phyloP scores from a whole-genome alignment of 2,113 vertebrate species.

The Merops nubicus region DNA sequence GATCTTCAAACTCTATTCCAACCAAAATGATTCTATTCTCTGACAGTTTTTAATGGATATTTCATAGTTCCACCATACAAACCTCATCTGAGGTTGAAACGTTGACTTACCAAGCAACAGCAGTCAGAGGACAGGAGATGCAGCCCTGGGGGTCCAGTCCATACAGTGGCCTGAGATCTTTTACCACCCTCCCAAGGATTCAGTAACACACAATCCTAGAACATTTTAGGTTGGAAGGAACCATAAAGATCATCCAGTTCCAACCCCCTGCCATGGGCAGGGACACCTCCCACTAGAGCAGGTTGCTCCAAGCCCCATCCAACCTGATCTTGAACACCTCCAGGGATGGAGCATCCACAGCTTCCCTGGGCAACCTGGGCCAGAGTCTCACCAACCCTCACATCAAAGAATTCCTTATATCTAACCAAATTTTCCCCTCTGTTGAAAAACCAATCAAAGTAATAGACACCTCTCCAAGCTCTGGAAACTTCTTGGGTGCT shows the following conservation, averaged over 20 bases:
- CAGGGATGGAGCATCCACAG: not conserved
- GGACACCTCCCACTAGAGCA: not conserved
- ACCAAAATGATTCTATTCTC: too few species aligned
- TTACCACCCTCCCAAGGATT: not conserved
- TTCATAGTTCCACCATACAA: not conserved
- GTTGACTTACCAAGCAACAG: not conserved
- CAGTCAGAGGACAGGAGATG: accelerated
- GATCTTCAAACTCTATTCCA: too few species aligned
- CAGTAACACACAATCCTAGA: not conserved
- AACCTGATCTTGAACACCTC: not conserved
- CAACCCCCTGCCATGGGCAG: not conserved
- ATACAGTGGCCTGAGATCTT: accelerated
- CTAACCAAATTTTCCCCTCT: not conserved
- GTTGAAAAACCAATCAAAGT: not conserved
- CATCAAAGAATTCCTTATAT: not conserved
- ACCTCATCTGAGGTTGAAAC: too few species aligned
- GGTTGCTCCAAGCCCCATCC: not conserved
- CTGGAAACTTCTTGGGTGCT: accelerated
- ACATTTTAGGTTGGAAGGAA: not conserved
- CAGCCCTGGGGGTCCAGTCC: not conserved
- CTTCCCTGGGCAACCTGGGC: not conserved
- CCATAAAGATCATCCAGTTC: not conserved
- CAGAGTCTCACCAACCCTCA: not conserved
- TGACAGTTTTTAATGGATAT: not conserved
- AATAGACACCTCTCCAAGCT: not conserved